Evolutionary conservation across 2,113 vertebrate genomes (phyloP).

Genomic region (Scartelaos histophorus): DNA sequence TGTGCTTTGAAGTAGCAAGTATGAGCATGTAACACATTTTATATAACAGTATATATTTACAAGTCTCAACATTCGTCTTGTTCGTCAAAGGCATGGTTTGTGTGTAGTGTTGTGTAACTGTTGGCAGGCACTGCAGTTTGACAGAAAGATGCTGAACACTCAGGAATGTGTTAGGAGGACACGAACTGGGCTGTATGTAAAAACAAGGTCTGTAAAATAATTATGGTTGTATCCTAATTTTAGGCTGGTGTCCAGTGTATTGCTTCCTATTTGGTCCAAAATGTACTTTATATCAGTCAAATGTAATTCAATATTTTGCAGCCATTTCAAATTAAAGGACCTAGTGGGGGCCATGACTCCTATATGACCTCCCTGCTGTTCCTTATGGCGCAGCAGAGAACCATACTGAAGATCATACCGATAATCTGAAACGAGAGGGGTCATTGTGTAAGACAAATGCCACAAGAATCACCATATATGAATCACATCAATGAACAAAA

Average conservation of each 20-base stretch:
- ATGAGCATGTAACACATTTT: constrained; percentile 26
- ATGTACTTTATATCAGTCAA: constrained; percentile 10
- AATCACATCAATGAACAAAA: background rate
- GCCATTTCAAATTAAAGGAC: constrained; percentile 29
- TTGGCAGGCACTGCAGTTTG: constrained; percentile 16
- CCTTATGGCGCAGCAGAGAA: constrained; percentile 93
- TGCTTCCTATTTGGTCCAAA: constrained; percentile 33
- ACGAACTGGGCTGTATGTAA: constrained; percentile 18
- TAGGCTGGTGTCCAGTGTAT: constrained; percentile 53
- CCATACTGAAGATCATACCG: constrained; percentile 98
- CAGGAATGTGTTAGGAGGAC: constrained; percentile 47
- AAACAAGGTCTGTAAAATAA: constrained; percentile 17
- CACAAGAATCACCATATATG: background rate
- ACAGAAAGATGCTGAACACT: constrained; percentile 16
- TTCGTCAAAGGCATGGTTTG: constrained; percentile 32
- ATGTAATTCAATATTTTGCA: constrained; percentile 21
- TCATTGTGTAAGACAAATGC: background rate
- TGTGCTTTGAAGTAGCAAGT: constrained; percentile 17
- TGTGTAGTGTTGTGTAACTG: background rate
- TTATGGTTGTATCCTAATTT: constrained; percentile 3
- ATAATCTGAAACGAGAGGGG: constrained; percentile 80
- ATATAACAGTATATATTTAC: constrained; percentile 57
- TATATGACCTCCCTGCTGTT: constrained; percentile 92
- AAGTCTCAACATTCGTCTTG: constrained; percentile 49
- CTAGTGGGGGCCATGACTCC: background rate